These are phyloP conservation scores for Sorex araneus DNA, from an alignment of 2,113 vertebrate genomes.

Conservation along the genomic window DNA sequence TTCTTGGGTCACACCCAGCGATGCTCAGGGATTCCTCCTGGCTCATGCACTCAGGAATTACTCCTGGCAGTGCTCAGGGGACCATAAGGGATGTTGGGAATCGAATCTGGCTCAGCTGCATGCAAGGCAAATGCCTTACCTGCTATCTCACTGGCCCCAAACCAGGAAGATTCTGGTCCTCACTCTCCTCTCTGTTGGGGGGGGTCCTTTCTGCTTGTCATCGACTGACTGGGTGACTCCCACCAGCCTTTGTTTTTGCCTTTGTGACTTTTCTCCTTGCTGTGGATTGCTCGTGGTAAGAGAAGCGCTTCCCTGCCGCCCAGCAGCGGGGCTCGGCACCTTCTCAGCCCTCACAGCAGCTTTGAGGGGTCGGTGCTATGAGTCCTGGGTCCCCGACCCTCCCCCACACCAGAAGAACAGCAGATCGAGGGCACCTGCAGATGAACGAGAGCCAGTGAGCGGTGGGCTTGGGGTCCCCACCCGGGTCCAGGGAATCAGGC, in stretches of 20 bases:
- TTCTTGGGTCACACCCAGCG: no score
- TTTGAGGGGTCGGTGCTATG: accelerated
- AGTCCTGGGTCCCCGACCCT: accelerated
- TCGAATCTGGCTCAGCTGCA: no score
- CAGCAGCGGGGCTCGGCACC: not conserved
- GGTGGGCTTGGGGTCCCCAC: not conserved
- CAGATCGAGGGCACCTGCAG: not conserved
- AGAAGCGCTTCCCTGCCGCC: not conserved
- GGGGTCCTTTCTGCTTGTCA: not conserved
- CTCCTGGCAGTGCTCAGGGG: no score
- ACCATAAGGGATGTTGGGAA: no score
- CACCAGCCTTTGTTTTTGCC: not conserved
- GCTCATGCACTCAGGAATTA: no score
- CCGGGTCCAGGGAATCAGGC: not conserved
- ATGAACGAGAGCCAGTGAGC: no score
- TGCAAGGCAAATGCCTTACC: no score
- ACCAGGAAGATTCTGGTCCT: no score
- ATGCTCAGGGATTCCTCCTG: no score
- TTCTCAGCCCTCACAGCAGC: accelerated
- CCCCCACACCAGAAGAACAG: no score
- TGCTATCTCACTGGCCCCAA: no score
- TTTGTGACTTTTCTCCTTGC: not conserved
- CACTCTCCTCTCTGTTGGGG: no score
- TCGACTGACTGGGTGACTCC: not conserved
- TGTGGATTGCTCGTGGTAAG: not conserved